phyloP scores from a whole-genome alignment of 2,113 vertebrate species.

The Procavia capensis region DNA sequence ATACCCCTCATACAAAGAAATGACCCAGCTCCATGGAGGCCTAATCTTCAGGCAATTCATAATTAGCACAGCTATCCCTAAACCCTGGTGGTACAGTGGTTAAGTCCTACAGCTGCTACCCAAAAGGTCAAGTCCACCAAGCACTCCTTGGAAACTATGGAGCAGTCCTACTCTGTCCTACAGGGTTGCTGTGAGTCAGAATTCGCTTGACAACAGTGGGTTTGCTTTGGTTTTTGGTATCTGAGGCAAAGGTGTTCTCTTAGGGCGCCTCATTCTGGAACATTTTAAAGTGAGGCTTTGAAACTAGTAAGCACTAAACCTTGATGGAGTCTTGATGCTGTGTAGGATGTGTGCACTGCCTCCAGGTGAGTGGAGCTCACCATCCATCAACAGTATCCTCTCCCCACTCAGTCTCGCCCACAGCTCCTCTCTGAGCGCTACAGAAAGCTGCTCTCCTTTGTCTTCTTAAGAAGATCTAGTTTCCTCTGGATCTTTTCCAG shows the following conservation, averaged over 20 bases:
- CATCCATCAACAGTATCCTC: background rate
- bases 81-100: too few species aligned
- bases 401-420: conserved; percentile 21
- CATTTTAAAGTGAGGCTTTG: background rate
- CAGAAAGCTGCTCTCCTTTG: conserved; percentile 71
- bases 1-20: background rate
- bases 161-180: too few species aligned
- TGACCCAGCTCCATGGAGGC: background rate
- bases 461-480: conserved; percentile 73
- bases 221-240: too few species aligned
- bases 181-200: too few species aligned
- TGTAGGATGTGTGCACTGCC: background rate
- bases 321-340: background rate
- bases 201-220: too few species aligned
- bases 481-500: conserved; percentile 78
- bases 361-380: background rate
- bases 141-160: too few species aligned
- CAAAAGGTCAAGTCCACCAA: too few species aligned
- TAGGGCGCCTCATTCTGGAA: background rate
- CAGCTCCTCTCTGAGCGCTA: background rate
- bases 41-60: background rate
- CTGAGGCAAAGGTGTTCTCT: background rate
- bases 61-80: background rate
- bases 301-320: background rate
- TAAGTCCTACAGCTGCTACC: too few species aligned